Evolutionary conservation across 2,888 invertebrate genomes (phyloP).

Genomic region (Fragum sueziense): DNA sequence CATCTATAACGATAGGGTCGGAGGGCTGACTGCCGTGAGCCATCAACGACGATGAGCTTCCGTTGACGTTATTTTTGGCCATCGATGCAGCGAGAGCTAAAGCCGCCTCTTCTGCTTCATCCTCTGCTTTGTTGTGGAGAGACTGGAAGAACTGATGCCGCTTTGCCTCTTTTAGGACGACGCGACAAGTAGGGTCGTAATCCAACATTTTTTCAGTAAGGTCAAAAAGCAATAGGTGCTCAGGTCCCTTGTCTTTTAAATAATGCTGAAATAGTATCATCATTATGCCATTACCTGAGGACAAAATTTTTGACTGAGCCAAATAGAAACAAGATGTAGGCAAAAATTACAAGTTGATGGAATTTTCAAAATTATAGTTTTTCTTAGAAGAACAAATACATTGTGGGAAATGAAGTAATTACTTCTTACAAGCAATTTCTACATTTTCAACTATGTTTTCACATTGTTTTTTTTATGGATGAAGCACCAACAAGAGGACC

Average conservation of each 20-base stretch:
- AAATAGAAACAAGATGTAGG: too few species aligned
- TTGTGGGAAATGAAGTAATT: too few species aligned
- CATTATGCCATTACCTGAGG: too few species aligned
- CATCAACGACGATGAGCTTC: slow-evolving; percentile 36
- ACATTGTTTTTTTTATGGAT: too few species aligned
- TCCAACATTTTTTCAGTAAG: slow-evolving; percentile 97
- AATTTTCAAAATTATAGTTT: too few species aligned
- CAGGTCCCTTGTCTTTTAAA: slow-evolving; percentile 92
- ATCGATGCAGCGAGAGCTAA: slow-evolving; percentile 27
- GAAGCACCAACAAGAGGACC: too few species aligned
- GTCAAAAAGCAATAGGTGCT: slow-evolving; percentile 96
- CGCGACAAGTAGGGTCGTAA: slow-evolving; percentile 95
- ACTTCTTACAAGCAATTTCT: too few species aligned
- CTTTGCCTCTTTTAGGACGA: slow-evolving; percentile 93
- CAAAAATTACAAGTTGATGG: too few species aligned
- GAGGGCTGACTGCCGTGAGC: slow-evolving; percentile 42
- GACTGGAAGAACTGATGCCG: slow-evolving; percentile 93
- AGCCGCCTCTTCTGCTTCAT: slow-evolving; percentile 51
- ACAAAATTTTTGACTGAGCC: too few species aligned
- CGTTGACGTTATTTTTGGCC: slow-evolving; percentile 31
- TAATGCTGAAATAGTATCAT: slow-evolving; percentile 88
- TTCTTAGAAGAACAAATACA: too few species aligned
- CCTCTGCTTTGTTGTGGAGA: slow-evolving; percentile 64
- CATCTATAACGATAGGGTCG: slow-evolving; percentile 56
- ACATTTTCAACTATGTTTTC: too few species aligned